Evolutionary conservation across 2,888 invertebrate species (phyloP), one percentile per base, ranked within the genome.

Genomic region (Pammene fasciana): DNA sequence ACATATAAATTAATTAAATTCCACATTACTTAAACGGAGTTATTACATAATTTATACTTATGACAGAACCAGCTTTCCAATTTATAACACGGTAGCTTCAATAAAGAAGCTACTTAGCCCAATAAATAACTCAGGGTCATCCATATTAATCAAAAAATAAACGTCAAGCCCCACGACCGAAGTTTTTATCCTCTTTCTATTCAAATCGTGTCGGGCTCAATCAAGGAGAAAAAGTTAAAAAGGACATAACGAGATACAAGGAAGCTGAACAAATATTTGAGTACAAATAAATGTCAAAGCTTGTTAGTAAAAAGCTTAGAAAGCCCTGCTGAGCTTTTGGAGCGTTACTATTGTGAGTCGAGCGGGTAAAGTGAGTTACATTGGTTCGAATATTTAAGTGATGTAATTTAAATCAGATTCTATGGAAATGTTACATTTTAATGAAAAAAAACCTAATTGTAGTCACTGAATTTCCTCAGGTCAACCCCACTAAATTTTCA

Each of bases 261-360:
- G 76, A 74, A 75, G 72, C 68, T 66, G 75, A 70, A 79, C 78
- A 83, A 86, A 86, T 82, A 82, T 86, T 86, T 82, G 82, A 78
- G 76, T 78, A 14, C 65, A 83, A 88, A 83, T 80, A 82, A 86
- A 78, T 85, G 86, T 88, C 85, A 86, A 83, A 77, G 72, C 72
- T 60, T 59, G 65, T 74, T 62, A 65, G 75, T 65, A 75, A 76
- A 77, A 76, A 76, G 66, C 62, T 60, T 71, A 68, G 73, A 67
- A 79, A 79, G 80, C 75, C 72, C 57, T 61, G 75, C 77, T 71
- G 46, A 46, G 52, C 10, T 55, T 60, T 55, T 36, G 45, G 10
- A 38, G 68, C 13, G 68, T 45, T 65, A 68, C 68, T 43, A 68
- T 11, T n/a, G 7, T n/a, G 45, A 62, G n/a, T 64, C 56, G 43